A percentile compares a stretch with the other conserved stretches of the same genome.
Evolutionary conservation across 1,140 invertebrate genomes (phyloP).

Genomic region (Cephus cinctus): DNA sequence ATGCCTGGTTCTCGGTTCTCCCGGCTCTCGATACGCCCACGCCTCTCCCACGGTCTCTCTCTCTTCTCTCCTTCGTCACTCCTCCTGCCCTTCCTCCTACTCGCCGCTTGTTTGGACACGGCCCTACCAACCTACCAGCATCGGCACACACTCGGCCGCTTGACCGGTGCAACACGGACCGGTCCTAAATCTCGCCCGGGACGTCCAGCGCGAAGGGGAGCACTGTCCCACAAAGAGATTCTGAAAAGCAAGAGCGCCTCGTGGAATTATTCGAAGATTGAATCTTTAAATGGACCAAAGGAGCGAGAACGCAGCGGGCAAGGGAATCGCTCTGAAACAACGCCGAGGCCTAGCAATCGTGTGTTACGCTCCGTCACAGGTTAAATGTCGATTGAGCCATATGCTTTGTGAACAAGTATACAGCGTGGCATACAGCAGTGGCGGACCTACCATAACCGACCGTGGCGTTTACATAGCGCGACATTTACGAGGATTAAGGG

Average conservation of each 20-base stretch:
- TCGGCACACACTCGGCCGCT: not conserved
- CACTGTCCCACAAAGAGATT: not conserved
- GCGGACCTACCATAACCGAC: conserved; percentile 1
- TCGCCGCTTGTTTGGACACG: not conserved
- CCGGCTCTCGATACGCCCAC: conserved; percentile 18
- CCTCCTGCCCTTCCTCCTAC: not conserved
- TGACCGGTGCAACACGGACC: conserved; percentile 8
- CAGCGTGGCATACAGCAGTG: not conserved
- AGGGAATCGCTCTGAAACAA: conserved; percentile 1
- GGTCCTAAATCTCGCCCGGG: conserved; percentile 15
- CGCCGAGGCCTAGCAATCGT: not conserved
- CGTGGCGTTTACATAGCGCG: conserved; percentile 1
- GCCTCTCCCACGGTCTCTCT: conserved; percentile 22
- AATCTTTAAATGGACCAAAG: too few relatives aligned
- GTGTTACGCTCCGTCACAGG: conserved; percentile 11
- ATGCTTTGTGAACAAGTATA: conserved; percentile 2
- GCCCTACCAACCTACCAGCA: not conserved
- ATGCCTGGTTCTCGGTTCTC: not conserved
- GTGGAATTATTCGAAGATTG: not conserved
- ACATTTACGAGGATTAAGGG: conserved; percentile 1
- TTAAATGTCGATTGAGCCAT: conserved; percentile 19
- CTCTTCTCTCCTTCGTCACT: not conserved
- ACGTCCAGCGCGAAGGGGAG: not conserved
- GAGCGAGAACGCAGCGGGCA: conserved; percentile 5
- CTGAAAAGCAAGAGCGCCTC: too few relatives aligned